phyloP scores from a whole-genome alignment of 2,113 vertebrate genomes.

The Pomatostomus ruficeps region DNA sequence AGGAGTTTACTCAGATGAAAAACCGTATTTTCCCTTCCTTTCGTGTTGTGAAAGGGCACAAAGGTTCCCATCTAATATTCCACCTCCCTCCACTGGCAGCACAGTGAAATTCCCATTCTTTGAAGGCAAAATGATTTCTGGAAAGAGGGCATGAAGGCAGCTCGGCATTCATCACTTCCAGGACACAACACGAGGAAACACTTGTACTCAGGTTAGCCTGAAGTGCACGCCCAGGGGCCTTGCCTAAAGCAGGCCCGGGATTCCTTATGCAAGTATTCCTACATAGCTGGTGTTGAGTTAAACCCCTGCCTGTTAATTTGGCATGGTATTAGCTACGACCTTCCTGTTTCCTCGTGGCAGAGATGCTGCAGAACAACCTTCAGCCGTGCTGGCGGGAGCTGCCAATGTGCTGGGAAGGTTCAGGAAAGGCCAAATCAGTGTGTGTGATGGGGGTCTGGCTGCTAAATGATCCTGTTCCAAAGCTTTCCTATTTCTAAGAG shows the following conservation, averaged over 20 bases:
- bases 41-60: not conserved
- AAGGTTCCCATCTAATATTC: not conserved
- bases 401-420: not conserved
- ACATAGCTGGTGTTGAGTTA: not conserved
- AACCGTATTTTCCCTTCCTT: not conserved
- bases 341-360: not conserved
- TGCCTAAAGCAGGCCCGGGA: not conserved
- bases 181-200: not conserved
- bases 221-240: not conserved
- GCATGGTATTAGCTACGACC: not conserved
- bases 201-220: not conserved
- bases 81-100: not conserved
- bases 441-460: fast-evolving
- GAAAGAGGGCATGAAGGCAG: not conserved
- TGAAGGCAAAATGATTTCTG: not conserved
- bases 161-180: not conserved
- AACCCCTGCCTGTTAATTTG: not conserved
- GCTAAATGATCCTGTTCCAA: not conserved
- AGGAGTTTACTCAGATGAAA: not conserved
- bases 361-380: not conserved
- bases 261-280: not conserved
- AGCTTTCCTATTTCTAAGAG: not conserved
- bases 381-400: not conserved
- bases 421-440: not conserved
- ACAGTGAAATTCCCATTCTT: not conserved